Evolutionary conservation across 1,140 invertebrate genomes (phyloP), one percentile per base, ranked within the genome.

Genomic region (Anastrepha obliqua): DNA sequence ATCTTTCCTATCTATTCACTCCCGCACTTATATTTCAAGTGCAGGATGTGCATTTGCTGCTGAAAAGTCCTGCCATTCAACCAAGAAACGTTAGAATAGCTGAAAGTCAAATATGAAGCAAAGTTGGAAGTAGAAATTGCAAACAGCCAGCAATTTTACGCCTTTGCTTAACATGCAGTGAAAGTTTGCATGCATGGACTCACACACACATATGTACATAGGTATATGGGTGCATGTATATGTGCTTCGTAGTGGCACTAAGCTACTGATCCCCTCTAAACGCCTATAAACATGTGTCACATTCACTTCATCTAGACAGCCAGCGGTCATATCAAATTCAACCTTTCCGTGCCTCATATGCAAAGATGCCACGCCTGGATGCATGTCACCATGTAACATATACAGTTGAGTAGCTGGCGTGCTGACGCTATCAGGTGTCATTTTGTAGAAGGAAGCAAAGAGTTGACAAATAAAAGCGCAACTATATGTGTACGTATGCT

Each of bases 61-160:
- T 81, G 74, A 81, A 81, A 81, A 81, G 47, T 29, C 74, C 47
- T 55, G 47, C 20, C 74, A 81, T 81, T 81, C 47, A 81, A 81
- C 0, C 74, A 11, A 58, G 44, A n/a, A 58, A 55, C 55, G 47
- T 58, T 51, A 20, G 74, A 7, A 81, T 81, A 81, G 74, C 74
- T 55, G n/a, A 6, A 81, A 51, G 47, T n/a, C 74, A 81, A 81
- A 81, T 81, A 55, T 55, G 47, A 20, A 42, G 47, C 20, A 9
- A n/a, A 15, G 47, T 51, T 51, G 74, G 74, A 81, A 55, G 29
- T 39, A 47, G 74, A 81, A 81, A 29, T 81, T 81, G 74, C 29
- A 47, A 29, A 42, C 74, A 74, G 44, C 39, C 70, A 74, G 70
- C 70, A 74, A 74, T 74, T 74, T 74, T 81, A 55, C 74, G 47